Evolutionary conservation across 2,113 vertebrate species (phyloP).

Genomic region (Pterophyllum scalare): DNA sequence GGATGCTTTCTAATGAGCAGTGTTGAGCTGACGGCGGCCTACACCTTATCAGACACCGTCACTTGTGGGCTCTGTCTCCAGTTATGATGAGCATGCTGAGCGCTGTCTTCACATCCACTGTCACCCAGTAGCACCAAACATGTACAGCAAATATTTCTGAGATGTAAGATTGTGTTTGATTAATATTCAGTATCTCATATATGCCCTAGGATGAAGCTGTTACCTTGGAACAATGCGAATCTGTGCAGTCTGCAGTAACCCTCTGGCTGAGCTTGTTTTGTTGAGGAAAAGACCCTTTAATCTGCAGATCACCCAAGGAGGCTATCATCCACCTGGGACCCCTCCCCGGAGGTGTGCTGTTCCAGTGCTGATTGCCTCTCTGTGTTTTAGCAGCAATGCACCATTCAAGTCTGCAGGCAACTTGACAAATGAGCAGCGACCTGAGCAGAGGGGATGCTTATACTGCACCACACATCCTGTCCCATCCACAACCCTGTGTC

Average conservation of each 20-base stretch:
- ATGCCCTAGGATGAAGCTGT: not conserved
- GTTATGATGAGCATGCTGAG: constrained; percentile 59
- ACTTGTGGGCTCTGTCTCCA: constrained; percentile 41
- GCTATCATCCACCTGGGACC: constrained; percentile 72
- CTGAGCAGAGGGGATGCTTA: constrained; percentile 73
- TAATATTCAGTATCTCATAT: not conserved
- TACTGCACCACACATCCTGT: constrained; percentile 80
- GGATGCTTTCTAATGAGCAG: constrained; percentile 76
- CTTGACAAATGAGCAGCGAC: constrained; percentile 84
- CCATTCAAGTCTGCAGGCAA: constrained; percentile 83
- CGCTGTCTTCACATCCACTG: constrained; percentile 61
- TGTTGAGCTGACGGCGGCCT: constrained; percentile 69
- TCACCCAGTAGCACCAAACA: constrained; percentile 48
- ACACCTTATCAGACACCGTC: constrained; percentile 66
- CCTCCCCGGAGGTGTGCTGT: constrained; percentile 68
- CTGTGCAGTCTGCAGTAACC: constrained; percentile 17
- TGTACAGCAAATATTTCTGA: not conserved
- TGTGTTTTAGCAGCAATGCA: constrained; percentile 84
- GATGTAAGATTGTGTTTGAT: not conserved
- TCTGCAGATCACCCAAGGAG: constrained; percentile 62
- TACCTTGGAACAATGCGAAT: constrained; percentile 3
- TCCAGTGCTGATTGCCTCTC: constrained; percentile 71
- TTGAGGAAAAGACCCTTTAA: constrained; percentile 30
- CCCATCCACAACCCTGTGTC: constrained; percentile 64
- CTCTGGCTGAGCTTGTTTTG: not conserved